Conservation (phyloP, 2,797 vertebrate species). For the Pseudomugil tenellus region DNA sequence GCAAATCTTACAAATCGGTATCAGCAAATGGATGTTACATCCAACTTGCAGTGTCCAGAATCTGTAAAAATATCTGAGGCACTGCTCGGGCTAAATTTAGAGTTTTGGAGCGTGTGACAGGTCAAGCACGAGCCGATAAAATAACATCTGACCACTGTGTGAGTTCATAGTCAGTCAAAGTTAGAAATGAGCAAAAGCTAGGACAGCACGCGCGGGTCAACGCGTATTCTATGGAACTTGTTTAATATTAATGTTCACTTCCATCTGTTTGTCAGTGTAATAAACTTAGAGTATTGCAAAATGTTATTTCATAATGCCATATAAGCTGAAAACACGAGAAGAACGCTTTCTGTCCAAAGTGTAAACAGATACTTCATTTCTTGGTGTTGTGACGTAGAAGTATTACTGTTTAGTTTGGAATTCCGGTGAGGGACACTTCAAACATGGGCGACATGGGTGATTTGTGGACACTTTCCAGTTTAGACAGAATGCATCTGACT, state of each 20-base stretch:
- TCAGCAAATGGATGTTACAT: conserved; percentile 10
- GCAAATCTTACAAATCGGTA: conserved; percentile 12
- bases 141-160: conserved; percentile 52
- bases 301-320: neutral
- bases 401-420: no score
- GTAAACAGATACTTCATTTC: neutral
- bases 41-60: conserved; percentile 36
- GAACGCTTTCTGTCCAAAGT: neutral
- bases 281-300: neutral
- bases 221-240: neutral
- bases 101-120: conserved; percentile 73
- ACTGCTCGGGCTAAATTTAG: conserved; percentile 71
- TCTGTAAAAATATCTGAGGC: conserved; percentile 56
- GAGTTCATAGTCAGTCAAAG: conserved; percentile 40
- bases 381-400: neutral
- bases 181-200: conserved; percentile 32
- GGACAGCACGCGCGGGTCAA: conserved; percentile 14
- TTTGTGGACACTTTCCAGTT: neutral
- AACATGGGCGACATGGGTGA: no score
- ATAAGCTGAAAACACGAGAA: neutral
- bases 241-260: neutral
- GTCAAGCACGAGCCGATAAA: conserved; percentile 59
- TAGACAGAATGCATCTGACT: conserved; percentile 14
- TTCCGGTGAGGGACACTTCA: no score
- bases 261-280: neutral